These are phyloP conservation scores for Vanessa atalanta DNA, from an alignment of 1,140 invertebrate species.

Conservation along the genomic window DNA sequence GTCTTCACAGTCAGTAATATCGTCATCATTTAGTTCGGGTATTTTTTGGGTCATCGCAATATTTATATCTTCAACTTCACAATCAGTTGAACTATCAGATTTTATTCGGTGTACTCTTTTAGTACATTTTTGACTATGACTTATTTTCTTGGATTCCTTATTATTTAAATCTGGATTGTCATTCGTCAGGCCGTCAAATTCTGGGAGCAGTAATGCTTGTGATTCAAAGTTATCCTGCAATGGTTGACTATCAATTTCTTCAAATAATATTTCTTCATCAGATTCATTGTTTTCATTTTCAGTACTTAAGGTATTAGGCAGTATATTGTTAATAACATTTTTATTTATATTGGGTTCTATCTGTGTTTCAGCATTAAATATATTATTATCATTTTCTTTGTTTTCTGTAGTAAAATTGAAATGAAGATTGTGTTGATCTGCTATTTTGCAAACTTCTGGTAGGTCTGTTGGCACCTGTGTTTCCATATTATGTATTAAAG, in stretches of 20 bases:
- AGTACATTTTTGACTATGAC: not conserved
- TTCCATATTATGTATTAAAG: slow-evolving; percentile 48
- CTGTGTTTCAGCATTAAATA: slow-evolving; percentile 59
- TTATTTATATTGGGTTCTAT: slow-evolving; percentile 21
- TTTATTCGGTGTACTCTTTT: slow-evolving; percentile 27
- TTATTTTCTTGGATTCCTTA: not conserved
- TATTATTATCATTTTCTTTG: slow-evolving; percentile 56
- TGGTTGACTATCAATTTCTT: slow-evolving; percentile 55
- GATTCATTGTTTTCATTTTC: slow-evolving; percentile 45
- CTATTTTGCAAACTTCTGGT: slow-evolving; percentile 51
- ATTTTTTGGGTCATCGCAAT: slow-evolving; percentile 53
- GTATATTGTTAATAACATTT: slow-evolving; percentile 30
- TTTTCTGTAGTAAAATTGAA: slow-evolving; percentile 50
- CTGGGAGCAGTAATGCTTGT: slow-evolving; percentile 54
- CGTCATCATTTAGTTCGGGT: slow-evolving; percentile 36
- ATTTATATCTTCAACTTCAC: slow-evolving; percentile 69
- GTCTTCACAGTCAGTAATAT: slow-evolving; percentile 42
- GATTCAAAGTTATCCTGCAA: slow-evolving; percentile 56
- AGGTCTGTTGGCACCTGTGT: slow-evolving; percentile 52
- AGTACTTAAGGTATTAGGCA: slow-evolving; percentile 20
- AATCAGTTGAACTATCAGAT: slow-evolving; percentile 56
- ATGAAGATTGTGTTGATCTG: slow-evolving; percentile 51
- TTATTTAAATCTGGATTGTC: slow-evolving; percentile 12
- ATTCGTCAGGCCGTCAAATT: slow-evolving; percentile 12
- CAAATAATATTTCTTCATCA: slow-evolving; percentile 64